These are phyloP conservation scores for Euglossa dilemma DNA, from an alignment of 1,140 invertebrate species.

Conservation along the genomic window DNA sequence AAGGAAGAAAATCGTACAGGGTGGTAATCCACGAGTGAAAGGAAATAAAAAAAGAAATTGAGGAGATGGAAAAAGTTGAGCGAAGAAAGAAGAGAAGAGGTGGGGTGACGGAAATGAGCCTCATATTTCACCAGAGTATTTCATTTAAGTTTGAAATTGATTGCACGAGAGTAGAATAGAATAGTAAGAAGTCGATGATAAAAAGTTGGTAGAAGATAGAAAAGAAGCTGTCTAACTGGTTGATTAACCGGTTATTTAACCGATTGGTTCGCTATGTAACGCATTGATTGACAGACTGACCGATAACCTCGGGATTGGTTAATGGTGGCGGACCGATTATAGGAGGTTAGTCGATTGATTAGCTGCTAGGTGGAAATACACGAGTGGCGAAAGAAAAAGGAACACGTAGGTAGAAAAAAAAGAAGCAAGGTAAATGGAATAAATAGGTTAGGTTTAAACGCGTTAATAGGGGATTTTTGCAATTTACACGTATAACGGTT, in stretches of 20 bases:
- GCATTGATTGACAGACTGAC: background rate
- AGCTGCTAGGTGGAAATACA: background rate
- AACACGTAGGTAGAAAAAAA: too few species aligned
- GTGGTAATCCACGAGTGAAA: background rate
- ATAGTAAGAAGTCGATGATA: constrained; percentile 15
- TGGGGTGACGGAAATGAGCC: background rate
- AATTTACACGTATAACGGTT: background rate
- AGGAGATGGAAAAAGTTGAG: constrained; percentile 6
- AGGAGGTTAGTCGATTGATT: background rate
- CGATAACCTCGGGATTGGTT: background rate
- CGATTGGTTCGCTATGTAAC: background rate
- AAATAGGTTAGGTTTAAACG: background rate
- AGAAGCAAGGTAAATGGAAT: too few species aligned
- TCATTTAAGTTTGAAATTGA: constrained; percentile 59
- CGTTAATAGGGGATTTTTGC: background rate
- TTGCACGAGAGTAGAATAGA: constrained; percentile 34
- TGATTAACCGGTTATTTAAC: background rate
- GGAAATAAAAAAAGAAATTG: constrained; percentile 13
- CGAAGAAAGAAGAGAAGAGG: background rate
- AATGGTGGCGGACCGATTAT: background rate
- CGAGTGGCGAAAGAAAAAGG: too few species aligned
- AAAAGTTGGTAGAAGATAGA: background rate
- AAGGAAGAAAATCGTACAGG: background rate
- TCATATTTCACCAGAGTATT: constrained; percentile 56
- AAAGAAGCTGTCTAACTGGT: background rate